Conservation (phyloP, 2,113 vertebrate species). For the Gallinago paraguaiae region DNA sequence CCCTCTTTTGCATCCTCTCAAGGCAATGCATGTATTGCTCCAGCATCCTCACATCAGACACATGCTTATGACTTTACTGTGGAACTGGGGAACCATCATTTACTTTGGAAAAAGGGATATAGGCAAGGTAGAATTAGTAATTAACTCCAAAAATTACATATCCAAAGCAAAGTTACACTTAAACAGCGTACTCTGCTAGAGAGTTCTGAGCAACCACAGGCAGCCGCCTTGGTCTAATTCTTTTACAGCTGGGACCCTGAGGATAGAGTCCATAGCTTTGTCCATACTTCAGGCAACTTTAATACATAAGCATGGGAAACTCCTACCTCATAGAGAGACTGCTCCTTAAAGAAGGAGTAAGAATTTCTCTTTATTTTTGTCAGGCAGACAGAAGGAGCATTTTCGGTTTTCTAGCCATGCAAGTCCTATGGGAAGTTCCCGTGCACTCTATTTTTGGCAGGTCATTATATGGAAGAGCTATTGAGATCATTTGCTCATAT, state of each 20-base stretch:
- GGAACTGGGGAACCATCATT: not conserved
- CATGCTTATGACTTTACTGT: not conserved
- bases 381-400: not conserved
- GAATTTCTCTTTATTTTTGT: not conserved
- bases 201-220: not conserved
- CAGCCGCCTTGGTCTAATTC: not conserved
- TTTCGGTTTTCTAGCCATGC: not conserved
- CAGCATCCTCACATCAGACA: not conserved
- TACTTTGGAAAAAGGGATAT: not conserved
- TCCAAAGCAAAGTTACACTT: not conserved
- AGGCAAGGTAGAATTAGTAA: not conserved
- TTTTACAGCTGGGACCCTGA: not conserved
- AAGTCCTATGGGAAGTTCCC: not conserved
- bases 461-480: not conserved
- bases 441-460: not conserved
- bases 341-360: not conserved
- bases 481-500: not conserved
- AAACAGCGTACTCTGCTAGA: not conserved
- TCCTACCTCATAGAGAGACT: not conserved
- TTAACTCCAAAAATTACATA: not conserved
- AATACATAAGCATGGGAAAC: not conserved
- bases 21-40: not conserved
- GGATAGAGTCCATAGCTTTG: not conserved
- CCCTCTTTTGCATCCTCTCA: not conserved
- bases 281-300: not conserved